Evolutionary conservation across 2,888 invertebrate genomes (phyloP).

Genomic region (Ophonus ardosiacus): DNA sequence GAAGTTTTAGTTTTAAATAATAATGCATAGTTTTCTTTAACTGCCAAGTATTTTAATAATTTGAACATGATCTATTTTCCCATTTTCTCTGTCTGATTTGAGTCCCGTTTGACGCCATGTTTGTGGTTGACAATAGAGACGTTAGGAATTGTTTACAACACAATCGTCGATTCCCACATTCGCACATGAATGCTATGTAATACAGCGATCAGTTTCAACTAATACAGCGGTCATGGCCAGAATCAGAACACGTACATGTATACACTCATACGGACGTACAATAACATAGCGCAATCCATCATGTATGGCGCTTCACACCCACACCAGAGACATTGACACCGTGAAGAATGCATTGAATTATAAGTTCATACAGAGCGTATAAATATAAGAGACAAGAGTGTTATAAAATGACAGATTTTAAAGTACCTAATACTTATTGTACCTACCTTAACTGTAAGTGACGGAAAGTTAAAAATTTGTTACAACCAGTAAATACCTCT

Average conservation of each 20-base stretch:
- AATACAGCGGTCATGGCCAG: constrained; percentile 7
- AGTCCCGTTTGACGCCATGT: background rate
- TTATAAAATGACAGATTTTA: no score
- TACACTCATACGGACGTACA: constrained; percentile 9
- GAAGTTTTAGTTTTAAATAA: no score
- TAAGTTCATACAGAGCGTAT: background rate
- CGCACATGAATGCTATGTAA: constrained; percentile 9
- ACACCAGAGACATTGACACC: constrained; percentile 51
- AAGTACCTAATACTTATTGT: no score
- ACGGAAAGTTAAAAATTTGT: no score
- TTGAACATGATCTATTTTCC: background rate
- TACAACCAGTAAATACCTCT: no score
- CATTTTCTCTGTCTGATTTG: background rate
- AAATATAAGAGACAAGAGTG: no score
- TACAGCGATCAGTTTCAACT: constrained; percentile 41
- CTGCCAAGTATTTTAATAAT: background rate
- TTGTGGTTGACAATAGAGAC: constrained; percentile 3
- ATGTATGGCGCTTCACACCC: constrained; percentile 46
- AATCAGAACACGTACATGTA: constrained; percentile 4
- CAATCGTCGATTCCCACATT: constrained; percentile 27
- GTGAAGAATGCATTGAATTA: constrained; percentile 23
- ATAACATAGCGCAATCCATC: constrained; percentile 18
- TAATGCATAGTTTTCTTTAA: background rate
- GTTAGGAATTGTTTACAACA: constrained; percentile 29
- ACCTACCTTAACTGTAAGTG: no score